phyloP scores from a whole-genome alignment of 2,113 vertebrate genomes.

The Zeus faber region DNA sequence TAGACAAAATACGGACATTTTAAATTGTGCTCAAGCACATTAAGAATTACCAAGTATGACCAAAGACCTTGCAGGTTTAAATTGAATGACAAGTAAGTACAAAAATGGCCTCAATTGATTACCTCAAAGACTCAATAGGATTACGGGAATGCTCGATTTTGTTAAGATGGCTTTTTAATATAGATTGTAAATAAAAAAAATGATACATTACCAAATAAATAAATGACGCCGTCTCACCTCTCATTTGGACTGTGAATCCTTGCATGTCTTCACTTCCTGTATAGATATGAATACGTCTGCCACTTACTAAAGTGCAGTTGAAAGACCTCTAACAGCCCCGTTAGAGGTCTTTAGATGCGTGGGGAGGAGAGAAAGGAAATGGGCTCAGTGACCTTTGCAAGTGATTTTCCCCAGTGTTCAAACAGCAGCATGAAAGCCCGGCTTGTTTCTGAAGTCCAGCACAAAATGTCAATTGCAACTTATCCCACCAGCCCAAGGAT shows the following conservation, averaged over 20 bases:
- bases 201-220: background rate
- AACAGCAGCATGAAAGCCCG: constrained; percentile 80
- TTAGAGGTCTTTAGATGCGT: constrained; percentile 69
- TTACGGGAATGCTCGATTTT: background rate
- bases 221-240: constrained; percentile 22
- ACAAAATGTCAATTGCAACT: constrained; percentile 82
- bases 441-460: constrained; percentile 79
- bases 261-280: constrained; percentile 44
- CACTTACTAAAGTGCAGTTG: constrained; percentile 58
- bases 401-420: constrained; percentile 79
- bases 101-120: background rate
- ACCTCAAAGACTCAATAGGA: background rate
- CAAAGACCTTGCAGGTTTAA: no score
- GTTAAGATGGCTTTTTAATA: background rate
- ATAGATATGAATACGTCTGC: constrained; percentile 57
- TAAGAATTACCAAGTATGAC: background rate
- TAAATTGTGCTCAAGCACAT: background rate
- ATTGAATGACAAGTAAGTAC: background rate
- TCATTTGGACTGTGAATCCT: constrained; percentile 16
- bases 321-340: constrained; percentile 63
- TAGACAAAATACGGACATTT: background rate
- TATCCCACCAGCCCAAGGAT: constrained; percentile 74
- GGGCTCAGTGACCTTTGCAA: constrained; percentile 80
- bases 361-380: constrained; percentile 74
- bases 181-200: background rate